These are phyloP conservation scores for Sinhomidia bicolor DNA, from an alignment of 2,888 invertebrate genomes.

Conservation along the genomic window DNA sequence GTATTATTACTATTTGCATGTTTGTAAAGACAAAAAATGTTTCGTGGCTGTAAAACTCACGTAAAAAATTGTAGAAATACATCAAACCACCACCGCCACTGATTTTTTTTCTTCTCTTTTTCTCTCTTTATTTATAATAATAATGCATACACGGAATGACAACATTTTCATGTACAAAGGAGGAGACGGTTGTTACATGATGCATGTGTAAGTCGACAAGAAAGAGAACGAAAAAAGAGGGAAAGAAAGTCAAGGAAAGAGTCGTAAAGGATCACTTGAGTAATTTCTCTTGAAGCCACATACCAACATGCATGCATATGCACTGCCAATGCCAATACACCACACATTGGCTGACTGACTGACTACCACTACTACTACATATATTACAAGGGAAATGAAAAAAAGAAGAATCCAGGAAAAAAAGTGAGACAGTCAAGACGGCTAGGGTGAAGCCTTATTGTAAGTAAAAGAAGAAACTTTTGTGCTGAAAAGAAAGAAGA, in stretches of 20 bases:
- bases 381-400: no score
- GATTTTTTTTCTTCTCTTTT: background rate
- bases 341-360: background rate
- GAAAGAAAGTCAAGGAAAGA: constrained; percentile 55
- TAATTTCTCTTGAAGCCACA: constrained; percentile 65
- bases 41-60: background rate
- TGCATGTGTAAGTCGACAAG: constrained; percentile 43
- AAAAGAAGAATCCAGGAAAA: no score
- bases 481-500: background rate
- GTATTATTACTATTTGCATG: no score
- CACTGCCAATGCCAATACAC: background rate
- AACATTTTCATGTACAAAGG: background rate
- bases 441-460: constrained; percentile 30
- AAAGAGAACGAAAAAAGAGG: background rate
- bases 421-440: background rate
- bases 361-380: background rate
- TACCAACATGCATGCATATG: no score
- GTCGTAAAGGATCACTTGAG: constrained; percentile 64
- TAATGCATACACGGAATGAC: background rate
- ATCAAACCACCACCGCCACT: no score
- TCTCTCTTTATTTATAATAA: no score
- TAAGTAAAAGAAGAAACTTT: constrained; percentile 26
- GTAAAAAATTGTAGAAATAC: background rate
- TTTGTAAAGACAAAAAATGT: no score
- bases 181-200: background rate